A percentile compares a stretch with the other conserved stretches of the same genome.
Evolutionary conservation across 2,888 invertebrate species (phyloP).

Genomic region (Meandrusa payeni): DNA sequence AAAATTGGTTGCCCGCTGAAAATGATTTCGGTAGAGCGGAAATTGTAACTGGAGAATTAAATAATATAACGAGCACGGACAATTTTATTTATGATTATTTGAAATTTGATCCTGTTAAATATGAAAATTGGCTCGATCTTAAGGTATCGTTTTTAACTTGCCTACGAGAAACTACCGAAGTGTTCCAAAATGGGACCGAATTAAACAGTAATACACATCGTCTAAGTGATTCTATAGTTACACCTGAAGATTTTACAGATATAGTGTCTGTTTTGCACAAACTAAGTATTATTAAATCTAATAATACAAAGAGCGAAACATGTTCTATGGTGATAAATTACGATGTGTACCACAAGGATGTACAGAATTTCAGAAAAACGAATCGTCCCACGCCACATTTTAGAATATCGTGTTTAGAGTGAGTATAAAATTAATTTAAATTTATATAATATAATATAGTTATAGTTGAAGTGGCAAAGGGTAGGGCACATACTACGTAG

Average conservation of each 20-base stretch:
- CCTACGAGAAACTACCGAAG: conserved; percentile 44
- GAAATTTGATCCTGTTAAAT: conserved; percentile 39
- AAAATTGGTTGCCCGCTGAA: conserved; percentile 52
- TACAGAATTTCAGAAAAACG: conserved; percentile 62
- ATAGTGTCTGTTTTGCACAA: conserved; percentile 50
- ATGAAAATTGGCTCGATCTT: conserved; percentile 55
- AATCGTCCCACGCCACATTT: conserved; percentile 63
- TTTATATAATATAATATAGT: neutral
- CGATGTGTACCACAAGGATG: conserved; percentile 69
- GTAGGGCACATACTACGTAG: too few relatives aligned
- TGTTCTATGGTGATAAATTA: conserved; percentile 53
- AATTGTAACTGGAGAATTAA: conserved; percentile 36
- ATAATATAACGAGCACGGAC: conserved; percentile 40
- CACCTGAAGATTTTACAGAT: conserved; percentile 51
- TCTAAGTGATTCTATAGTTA: conserved; percentile 45
- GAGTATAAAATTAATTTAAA: conserved; percentile 38
- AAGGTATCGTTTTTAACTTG: conserved; percentile 55
- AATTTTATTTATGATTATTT: conserved; percentile 52
- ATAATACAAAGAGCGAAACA: conserved; percentile 35
- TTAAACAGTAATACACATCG: conserved; percentile 21
- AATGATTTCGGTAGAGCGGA: conserved; percentile 62
- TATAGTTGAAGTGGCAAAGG: too few relatives aligned
- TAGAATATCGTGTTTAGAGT: conserved; percentile 63
- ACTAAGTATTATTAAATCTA: conserved; percentile 52
- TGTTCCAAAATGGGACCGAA: conserved; percentile 36